Evolutionary conservation across 2,888 invertebrate genomes (phyloP).

Genomic region (Agrotis clavis): DNA sequence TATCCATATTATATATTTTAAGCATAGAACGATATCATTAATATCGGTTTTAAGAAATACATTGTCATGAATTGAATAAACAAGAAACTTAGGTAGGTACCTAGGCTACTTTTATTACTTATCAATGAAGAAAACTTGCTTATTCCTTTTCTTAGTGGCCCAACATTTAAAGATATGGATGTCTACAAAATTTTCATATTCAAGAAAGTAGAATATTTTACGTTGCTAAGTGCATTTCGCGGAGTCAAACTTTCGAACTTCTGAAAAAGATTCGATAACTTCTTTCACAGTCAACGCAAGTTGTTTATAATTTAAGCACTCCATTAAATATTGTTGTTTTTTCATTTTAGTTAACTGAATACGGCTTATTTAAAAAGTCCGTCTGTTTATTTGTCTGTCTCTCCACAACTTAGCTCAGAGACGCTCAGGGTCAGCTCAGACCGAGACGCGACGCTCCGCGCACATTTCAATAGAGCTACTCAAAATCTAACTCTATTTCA

Average conservation of each 20-base stretch:
- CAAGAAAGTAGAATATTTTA: slow-evolving; percentile 72
- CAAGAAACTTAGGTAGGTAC: background rate
- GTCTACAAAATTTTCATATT: slow-evolving; percentile 73
- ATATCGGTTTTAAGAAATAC: background rate
- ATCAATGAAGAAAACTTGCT: background rate
- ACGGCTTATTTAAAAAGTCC: too few species aligned
- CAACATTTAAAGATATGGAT: slow-evolving; percentile 65
- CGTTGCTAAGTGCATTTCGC: slow-evolving; percentile 71
- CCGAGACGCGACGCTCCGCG: too few species aligned
- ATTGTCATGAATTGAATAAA: background rate
- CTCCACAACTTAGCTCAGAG: too few species aligned
- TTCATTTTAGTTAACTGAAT: too few species aligned
- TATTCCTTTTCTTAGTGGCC: slow-evolving; percentile 56
- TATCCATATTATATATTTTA: too few species aligned
- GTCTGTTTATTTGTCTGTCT: too few species aligned
- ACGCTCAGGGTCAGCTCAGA: too few species aligned
- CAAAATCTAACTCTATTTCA: too few species aligned
- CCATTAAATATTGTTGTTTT: too few species aligned
- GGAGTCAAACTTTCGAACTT: slow-evolving; percentile 68
- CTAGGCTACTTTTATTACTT: background rate
- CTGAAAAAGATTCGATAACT: slow-evolving; percentile 62
- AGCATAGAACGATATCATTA: background rate
- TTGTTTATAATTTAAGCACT: slow-evolving; percentile 9
- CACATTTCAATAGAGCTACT: too few species aligned
- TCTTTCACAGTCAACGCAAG: slow-evolving; percentile 40